A percentile compares a stretch with the other conserved stretches of the same genome.
phyloP scores from a whole-genome alignment of 2,113 vertebrate species.

The Brachypodius melanocephalos region DNA sequence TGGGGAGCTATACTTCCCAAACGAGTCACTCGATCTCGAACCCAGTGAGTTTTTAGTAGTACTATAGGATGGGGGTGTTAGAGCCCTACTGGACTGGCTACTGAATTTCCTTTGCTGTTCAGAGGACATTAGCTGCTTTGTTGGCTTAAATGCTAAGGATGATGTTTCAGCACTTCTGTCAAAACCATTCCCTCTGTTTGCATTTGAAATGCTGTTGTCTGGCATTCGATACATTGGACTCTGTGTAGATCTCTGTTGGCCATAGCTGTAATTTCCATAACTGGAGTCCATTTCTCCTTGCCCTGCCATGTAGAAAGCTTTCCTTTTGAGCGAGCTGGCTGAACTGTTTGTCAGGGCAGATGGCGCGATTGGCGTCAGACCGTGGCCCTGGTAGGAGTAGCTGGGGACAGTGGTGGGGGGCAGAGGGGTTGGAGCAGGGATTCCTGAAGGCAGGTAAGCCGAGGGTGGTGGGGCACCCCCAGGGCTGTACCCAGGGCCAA shows the following conservation, averaged over 20 bases:
- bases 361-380: constrained; percentile 88
- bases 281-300: constrained; percentile 96
- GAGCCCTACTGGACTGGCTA: constrained; percentile 88
- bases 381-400: constrained; percentile 94
- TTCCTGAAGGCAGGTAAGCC: constrained; percentile 94
- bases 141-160: constrained; percentile 94
- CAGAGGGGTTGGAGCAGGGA: constrained; percentile 92
- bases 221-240: constrained; percentile 97
- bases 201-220: constrained; percentile 91
- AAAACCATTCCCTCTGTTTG: constrained; percentile 92
- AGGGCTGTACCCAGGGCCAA: constrained; percentile 92
- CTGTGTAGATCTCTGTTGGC: constrained; percentile 96
- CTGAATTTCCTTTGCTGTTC: constrained; percentile 96
- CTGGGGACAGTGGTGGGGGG: constrained; percentile 91
- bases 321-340: constrained; percentile 95
- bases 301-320: constrained; percentile 99
- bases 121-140: constrained; percentile 91
- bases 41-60: constrained; percentile 89
- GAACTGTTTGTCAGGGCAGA: constrained; percentile 92
- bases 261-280: constrained; percentile 96
- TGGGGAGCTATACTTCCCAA: constrained; percentile 90
- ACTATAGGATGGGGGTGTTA: constrained; percentile 91
- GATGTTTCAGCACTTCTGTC: constrained; percentile 91
- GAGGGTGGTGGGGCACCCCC: constrained; percentile 91
- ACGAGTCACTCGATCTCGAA: constrained; percentile 86